Percentiles rank a stretch among this genome's conserved stretches.
Evolutionary conservation across 2,888 invertebrate species (phyloP).

Genomic region (Tetanocera ferruginea): DNA sequence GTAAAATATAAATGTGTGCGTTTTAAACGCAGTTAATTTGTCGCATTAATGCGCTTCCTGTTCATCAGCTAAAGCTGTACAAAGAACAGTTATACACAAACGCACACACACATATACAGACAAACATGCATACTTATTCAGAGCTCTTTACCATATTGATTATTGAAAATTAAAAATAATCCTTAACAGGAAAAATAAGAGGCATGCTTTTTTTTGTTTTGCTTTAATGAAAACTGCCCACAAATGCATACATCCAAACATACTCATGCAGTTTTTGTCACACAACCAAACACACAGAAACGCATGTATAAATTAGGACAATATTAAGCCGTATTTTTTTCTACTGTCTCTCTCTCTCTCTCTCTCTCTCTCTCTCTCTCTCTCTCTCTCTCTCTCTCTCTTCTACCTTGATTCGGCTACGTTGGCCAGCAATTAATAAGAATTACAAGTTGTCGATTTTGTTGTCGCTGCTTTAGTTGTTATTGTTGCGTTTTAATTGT

Average conservation of each 20-base stretch:
- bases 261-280: not conserved
- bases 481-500: not conserved
- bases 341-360: not conserved
- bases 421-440: slow-evolving; percentile 62
- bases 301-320: slow-evolving; percentile 29
- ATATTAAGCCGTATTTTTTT: not conserved
- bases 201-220: too few relatives aligned
- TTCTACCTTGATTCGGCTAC: not conserved
- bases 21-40: slow-evolving; percentile 58
- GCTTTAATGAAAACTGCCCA: not conserved
- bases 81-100: not conserved
- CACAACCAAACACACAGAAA: slow-evolving; percentile 23
- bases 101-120: not conserved
- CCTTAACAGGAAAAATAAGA: slow-evolving; percentile 3
- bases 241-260: not conserved
- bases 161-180: slow-evolving; percentile 28
- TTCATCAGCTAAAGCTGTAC: not conserved
- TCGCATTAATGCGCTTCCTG: slow-evolving; percentile 48
- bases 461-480: slow-evolving; percentile 23
- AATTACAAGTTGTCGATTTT: slow-evolving; percentile 63
- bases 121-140: not conserved
- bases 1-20: slow-evolving; percentile 51
- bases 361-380: too few relatives aligned
- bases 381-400: not conserved
- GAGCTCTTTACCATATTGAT: slow-evolving; percentile 15